Percentiles rank a stretch among this genome's conserved stretches.
Conservation (phyloP, 2,888 invertebrate species). For the Lasioglossum figueresi region DNA sequence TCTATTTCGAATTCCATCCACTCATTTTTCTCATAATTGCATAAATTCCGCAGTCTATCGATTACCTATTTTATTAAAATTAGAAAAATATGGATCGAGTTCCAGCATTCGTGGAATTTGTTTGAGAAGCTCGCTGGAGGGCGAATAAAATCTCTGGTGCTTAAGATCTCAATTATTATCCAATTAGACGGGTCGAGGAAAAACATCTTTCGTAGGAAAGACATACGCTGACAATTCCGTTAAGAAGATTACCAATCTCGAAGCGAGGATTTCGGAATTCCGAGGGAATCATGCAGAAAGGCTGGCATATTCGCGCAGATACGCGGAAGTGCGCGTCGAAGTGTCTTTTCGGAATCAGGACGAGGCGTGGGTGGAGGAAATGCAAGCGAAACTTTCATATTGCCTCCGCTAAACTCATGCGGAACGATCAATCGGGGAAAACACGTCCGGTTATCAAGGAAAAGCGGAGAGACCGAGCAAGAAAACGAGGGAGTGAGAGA, state of each 20-base stretch:
- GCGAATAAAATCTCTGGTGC: neutral
- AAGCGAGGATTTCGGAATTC: neutral
- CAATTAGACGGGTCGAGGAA: neutral
- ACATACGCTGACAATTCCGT: neutral
- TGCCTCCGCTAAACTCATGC: slow-evolving; percentile 56
- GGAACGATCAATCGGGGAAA: slow-evolving; percentile 58
- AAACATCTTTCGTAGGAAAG: neutral
- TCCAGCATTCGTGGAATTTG: neutral
- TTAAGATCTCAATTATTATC: neutral
- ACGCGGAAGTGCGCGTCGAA: neutral
- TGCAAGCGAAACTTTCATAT: slow-evolving; percentile 59
- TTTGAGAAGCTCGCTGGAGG: neutral
- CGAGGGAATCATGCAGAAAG: slow-evolving; percentile 2
- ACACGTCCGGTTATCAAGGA: slow-evolving; percentile 62
- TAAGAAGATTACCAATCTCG: neutral
- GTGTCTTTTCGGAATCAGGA: slow-evolving; percentile 20
- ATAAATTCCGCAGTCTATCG: too few species aligned
- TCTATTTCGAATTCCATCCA: too few species aligned
- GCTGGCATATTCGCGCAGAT: neutral
- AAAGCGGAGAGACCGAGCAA: slow-evolving; percentile 28
- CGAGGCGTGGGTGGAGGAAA: neutral
- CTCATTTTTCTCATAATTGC: too few species aligned
- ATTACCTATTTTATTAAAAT: neutral
- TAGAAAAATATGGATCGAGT: neutral
- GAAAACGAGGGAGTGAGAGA: slow-evolving; percentile 39